Conservation (phyloP, 2,113 vertebrate species). For the Aramus guarauna region DNA sequence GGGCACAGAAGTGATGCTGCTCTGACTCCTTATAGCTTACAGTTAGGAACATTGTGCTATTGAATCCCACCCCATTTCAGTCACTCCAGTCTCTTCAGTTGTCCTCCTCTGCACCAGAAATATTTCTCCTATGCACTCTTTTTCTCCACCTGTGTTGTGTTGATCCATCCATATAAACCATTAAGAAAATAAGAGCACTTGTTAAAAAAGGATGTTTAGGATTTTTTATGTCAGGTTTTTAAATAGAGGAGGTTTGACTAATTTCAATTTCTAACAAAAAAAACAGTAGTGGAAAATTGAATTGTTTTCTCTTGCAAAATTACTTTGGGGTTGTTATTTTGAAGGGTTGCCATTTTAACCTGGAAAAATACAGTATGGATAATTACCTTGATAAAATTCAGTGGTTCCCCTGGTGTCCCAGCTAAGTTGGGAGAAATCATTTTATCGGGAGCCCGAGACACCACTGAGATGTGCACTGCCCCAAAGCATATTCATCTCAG, state of each 20-base stretch:
- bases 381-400: neutral
- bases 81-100: neutral
- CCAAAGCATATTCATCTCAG: neutral
- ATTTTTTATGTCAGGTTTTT: neutral
- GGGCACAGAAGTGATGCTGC: neutral
- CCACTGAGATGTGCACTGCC: neutral
- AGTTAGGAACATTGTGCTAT: fast-evolving
- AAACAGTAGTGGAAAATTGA: neutral
- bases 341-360: neutral
- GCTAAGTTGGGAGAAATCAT: neutral
- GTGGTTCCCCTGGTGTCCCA: neutral
- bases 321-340: neutral
- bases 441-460: neutral
- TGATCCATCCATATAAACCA: neutral
- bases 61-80: neutral
- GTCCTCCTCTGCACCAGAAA: neutral
- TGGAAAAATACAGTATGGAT: neutral
- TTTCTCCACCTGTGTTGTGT: neutral
- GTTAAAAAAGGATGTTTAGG: neutral
- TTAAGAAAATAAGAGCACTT: neutral
- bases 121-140: neutral
- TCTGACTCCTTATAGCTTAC: neutral
- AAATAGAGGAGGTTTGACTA: neutral
- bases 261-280: neutral
- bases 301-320: neutral